phyloP scores from a whole-genome alignment of 2,888 invertebrate genomes.

The Stenolophus ochropezus region DNA sequence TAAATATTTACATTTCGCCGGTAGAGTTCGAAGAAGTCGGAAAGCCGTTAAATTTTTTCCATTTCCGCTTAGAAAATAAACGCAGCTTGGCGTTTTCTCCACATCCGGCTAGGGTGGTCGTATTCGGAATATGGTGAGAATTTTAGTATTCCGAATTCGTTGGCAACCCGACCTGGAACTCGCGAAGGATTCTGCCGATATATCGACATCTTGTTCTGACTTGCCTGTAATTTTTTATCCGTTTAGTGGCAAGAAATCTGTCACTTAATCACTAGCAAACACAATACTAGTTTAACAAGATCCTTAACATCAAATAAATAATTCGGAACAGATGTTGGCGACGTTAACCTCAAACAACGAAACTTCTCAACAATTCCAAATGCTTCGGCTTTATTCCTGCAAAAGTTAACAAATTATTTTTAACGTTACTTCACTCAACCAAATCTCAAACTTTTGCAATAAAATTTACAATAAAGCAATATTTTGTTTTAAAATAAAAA shows the following conservation, averaged over 20 bases:
- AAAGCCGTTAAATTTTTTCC: slow-evolving; percentile 30
- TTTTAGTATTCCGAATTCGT: slow-evolving; percentile 46
- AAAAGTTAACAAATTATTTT: no score
- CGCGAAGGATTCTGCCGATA: not conserved
- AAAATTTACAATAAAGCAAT: no score
- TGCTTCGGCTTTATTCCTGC: not conserved
- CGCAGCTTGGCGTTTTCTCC: slow-evolving; percentile 16
- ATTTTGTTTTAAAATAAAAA: no score
- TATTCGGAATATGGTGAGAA: slow-evolving; percentile 17
- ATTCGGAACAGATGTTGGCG: not conserved
- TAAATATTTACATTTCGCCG: slow-evolving; percentile 32
- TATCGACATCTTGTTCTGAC: not conserved
- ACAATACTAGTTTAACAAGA: not conserved
- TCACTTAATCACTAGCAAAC: slow-evolving; percentile 11
- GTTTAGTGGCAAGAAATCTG: not conserved
- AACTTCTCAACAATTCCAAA: not conserved
- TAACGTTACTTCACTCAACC: no score
- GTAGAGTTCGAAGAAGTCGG: not conserved
- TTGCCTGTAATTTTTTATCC: slow-evolving; percentile 14
- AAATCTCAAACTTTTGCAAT: no score
- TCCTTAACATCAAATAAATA: slow-evolving; percentile 4
- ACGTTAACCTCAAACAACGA: not conserved
- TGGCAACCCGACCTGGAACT: not conserved
- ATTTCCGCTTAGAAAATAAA: slow-evolving; percentile 40
- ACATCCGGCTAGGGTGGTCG: slow-evolving; percentile 7